A percentile compares a stretch with the other conserved stretches of the same genome.
Evolutionary conservation across 2,797 vertebrate species (phyloP).

Genomic region (Luscinia megarhynchos): DNA sequence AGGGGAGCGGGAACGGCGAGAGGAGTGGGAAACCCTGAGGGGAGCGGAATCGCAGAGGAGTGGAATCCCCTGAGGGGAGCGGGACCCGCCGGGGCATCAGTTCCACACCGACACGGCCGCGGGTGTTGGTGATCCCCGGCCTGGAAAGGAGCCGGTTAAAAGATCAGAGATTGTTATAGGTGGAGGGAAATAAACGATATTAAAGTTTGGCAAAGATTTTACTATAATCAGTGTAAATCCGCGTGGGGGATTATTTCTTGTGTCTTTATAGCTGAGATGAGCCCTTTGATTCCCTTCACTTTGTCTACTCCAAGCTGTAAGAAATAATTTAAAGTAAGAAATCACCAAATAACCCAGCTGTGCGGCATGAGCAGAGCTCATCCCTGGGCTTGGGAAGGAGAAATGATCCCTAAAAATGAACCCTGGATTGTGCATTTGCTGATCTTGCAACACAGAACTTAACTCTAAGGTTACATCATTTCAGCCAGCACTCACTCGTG

Average conservation of each 20-base stretch:
- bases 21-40: too few relatives aligned
- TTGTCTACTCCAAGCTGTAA: too few relatives aligned
- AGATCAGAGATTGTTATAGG: fast-evolving
- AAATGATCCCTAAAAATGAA: background rate
- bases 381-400: background rate
- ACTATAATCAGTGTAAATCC: fast-evolving
- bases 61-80: background rate
- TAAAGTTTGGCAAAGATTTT: background rate
- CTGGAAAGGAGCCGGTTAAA: fast-evolving
- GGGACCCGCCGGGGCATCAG: fast-evolving
- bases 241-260: fast-evolving
- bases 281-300: too few relatives aligned
- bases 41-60: too few relatives aligned
- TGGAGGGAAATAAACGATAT: fast-evolving
- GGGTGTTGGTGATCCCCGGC: fast-evolving
- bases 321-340: background rate
- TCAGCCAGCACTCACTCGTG: too few relatives aligned
- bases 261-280: background rate
- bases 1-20: too few relatives aligned
- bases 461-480: fast-evolving
- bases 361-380: fast-evolving
- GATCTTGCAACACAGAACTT: fast-evolving
- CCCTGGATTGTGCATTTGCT: fast-evolving
- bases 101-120: background rate
- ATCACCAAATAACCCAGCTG: fast-evolving